Conservation (phyloP, 2,888 invertebrate genomes). For the Heteropelma amictum region DNA sequence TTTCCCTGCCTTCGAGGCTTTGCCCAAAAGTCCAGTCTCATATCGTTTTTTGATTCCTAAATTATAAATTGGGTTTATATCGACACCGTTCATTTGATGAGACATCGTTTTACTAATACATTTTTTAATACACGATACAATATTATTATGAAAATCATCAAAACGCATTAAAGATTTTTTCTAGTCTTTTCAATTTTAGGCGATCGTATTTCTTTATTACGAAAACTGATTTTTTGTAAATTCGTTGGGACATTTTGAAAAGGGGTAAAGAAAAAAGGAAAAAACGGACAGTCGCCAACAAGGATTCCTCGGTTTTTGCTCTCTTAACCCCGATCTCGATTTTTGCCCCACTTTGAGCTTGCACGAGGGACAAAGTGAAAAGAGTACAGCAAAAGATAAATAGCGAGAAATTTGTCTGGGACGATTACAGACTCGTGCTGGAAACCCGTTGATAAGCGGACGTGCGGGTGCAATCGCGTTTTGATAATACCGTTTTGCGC, state of each 20-base stretch:
- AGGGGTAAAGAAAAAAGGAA: not conserved
- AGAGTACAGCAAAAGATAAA: not conserved
- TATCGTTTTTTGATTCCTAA: not conserved
- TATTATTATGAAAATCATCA: no score
- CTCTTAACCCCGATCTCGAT: constrained; percentile 61
- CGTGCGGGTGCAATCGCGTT: constrained; percentile 25
- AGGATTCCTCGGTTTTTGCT: constrained; percentile 14
- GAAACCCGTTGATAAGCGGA: constrained; percentile 41
- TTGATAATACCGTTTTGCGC: constrained; percentile 21
- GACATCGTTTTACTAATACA: no score
- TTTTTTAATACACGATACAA: no score
- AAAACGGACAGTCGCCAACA: not conserved
- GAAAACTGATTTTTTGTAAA: no score
- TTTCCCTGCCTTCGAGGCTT: no score
- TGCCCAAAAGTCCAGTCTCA: not conserved
- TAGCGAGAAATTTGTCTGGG: constrained; percentile 40
- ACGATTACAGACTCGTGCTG: constrained; percentile 40
- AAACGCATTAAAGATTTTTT: no score
- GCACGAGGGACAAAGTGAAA: constrained; percentile 11
- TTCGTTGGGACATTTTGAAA: not conserved
- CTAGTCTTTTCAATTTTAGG: no score
- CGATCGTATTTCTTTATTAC: no score
- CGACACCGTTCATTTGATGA: not conserved
- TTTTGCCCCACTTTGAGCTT: constrained; percentile 62
- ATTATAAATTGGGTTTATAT: not conserved